Evolutionary conservation across 2,113 vertebrate species (phyloP).

Genomic region (Zosterops pallidus): DNA sequence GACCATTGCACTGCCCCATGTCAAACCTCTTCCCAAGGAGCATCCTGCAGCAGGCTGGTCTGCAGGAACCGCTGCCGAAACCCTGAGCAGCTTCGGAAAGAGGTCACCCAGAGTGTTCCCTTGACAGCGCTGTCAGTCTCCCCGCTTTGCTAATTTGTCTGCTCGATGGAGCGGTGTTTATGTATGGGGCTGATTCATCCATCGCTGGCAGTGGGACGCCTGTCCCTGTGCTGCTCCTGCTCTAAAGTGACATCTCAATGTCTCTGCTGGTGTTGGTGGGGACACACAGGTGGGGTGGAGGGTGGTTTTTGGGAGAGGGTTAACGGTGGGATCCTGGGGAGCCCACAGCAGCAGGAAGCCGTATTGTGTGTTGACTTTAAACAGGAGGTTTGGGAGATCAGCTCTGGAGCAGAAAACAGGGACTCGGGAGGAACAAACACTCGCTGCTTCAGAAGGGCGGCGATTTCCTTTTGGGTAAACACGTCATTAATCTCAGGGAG

Average conservation of each 20-base stretch:
- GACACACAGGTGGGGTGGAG: neutral
- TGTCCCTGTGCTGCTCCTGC: neutral
- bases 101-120: neutral
- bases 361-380: slow-evolving; percentile 52
- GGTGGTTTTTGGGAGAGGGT: neutral
- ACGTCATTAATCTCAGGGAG: slow-evolving; percentile 92
- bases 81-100: neutral
- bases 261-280: fast-evolving
- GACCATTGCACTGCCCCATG: fast-evolving
- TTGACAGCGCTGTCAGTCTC: neutral
- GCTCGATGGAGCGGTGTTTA: neutral
- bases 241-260: fast-evolving
- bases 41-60: neutral
- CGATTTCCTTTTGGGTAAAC: slow-evolving; percentile 94
- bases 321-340: neutral
- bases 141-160: fast-evolving
- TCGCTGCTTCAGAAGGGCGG: slow-evolving; percentile 89
- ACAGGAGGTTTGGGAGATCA: slow-evolving; percentile 62
- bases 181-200: neutral
- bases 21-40: neutral
- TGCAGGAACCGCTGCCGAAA: fast-evolving
- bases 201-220: fast-evolving
- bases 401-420: slow-evolving; percentile 73
- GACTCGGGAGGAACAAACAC: slow-evolving; percentile 81
- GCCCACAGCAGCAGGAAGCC: slow-evolving; percentile 8